phyloP scores from a whole-genome alignment of 2,888 invertebrate species.

The Bimastos eiseni region DNA sequence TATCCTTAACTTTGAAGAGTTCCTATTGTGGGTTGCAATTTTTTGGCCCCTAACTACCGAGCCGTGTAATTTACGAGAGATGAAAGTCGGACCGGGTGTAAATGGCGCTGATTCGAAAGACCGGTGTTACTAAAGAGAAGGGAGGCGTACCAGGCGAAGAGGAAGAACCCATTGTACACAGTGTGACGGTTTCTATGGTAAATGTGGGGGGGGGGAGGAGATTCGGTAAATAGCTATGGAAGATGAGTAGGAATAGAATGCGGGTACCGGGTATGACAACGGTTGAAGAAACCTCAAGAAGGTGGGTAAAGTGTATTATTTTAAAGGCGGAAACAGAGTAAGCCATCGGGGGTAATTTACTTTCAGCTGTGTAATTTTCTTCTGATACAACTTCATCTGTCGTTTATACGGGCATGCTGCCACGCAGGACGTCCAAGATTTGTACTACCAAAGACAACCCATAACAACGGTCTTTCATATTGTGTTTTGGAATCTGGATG shows the following conservation, averaged over 20 bases:
- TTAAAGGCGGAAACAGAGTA: too few species aligned
- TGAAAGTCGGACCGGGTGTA: background rate
- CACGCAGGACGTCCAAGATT: background rate
- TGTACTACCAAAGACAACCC: background rate
- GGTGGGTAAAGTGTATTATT: too few species aligned
- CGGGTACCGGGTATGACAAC: too few species aligned
- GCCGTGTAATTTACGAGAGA: slow-evolving; percentile 6
- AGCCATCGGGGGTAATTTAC: too few species aligned
- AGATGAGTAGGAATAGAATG: background rate
- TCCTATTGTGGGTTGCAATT: background rate
- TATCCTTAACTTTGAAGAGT: background rate
- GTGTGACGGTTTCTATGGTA: background rate
- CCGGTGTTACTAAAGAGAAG: background rate
- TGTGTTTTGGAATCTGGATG: background rate
- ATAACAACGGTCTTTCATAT: background rate
- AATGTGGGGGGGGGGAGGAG: background rate
- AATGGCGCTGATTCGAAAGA: background rate
- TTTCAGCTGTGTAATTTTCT: too few species aligned
- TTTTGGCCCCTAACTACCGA: slow-evolving; percentile 3
- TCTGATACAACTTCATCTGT: background rate
- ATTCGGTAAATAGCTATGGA: background rate
- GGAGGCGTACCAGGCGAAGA: background rate
- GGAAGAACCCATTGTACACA: background rate
- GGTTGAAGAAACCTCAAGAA: background rate
- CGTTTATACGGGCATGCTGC: background rate